These are phyloP conservation scores for Metaphire vulgaris DNA, from an alignment of 1,140 invertebrate species.

Conservation along the genomic window DNA sequence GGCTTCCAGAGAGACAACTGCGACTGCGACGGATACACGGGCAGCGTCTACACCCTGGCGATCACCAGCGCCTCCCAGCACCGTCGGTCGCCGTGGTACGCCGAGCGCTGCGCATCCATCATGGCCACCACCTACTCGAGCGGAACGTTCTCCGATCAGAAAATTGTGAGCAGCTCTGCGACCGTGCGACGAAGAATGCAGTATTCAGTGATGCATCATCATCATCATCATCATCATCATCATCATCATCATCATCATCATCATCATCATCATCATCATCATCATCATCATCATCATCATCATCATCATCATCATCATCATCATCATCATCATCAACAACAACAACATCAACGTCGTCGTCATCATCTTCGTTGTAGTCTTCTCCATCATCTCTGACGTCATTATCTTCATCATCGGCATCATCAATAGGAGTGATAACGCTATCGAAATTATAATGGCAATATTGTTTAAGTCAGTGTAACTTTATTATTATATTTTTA, in stretches of 20 bases:
- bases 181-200: too few relatives aligned
- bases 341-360: too few relatives aligned
- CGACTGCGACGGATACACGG: conserved; percentile 82
- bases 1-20: conserved; percentile 88
- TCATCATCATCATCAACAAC: conserved; percentile 28
- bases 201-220: too few relatives aligned
- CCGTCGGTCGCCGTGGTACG: conserved; percentile 75
- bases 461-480: too few relatives aligned
- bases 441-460: too few relatives aligned
- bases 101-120: conserved; percentile 94
- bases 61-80: conserved; percentile 90
- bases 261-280: conserved; percentile 31
- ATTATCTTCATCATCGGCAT: too few relatives aligned
- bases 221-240: conserved; percentile 24
- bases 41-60: conserved; percentile 94
- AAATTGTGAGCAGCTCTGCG: conserved; percentile 39
- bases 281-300: conserved; percentile 30
- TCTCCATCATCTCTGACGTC: too few relatives aligned
- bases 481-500: too few relatives aligned
- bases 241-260: conserved; percentile 30
- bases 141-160: conserved; percentile 60
- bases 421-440: too few relatives aligned
- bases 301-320: conserved; percentile 31
- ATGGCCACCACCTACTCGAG: conserved; percentile 92
- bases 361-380: too few relatives aligned